Base-by-base conservation (phyloP, 2,113 vertebrate genomes). In the Sylvietta virens region DNA sequence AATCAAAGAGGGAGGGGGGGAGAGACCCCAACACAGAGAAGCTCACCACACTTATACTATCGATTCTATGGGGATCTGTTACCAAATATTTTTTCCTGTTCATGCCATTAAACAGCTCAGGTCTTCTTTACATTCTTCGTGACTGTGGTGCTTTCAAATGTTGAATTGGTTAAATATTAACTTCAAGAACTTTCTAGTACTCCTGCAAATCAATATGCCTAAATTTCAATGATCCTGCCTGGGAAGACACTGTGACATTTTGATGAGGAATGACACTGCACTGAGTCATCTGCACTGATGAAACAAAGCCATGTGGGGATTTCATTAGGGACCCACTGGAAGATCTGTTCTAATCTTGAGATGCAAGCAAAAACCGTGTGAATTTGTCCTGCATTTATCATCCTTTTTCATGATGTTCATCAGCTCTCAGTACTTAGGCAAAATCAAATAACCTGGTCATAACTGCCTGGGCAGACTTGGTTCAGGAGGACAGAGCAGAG, bases 171-270 rank as follows among this genome's bases (percentile, higher is more conserved):
- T 37, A 45, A 69, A 73, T 7, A 0, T 37, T 27, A 62, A 76
- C 40, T 90, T 80, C 16, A 73, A 27, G 93, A 94, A 82, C 56
- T 82, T 94, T 82, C 93, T 84, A 27, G 85, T 42, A 5, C 35
- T 89, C n/a, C 58, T 66, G 67, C 66, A 54, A n/a, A 73, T 57
- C 50, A n/a, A 7, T 31, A 20, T 40, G 42, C 57, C 58, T 7
- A 50, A 89, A 92, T 92, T 90, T 45, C 48, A 1, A 3, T 64
- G 67, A 48, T 81, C 33, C 48, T 91, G 28, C 90, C 79, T 54
- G 8, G 47, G 85, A 77, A 60, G 72, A 6, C 44, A 37, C 47
- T 83, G 81, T 96, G 92, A 56, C 48, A 31, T 81, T 88, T 47
- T 47, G 76, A 8, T 86, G 74, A 90, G 84, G 14, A 23, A 42